phyloP scores from a whole-genome alignment of 1,140 invertebrate species.

The Aphidius ervi region DNA sequence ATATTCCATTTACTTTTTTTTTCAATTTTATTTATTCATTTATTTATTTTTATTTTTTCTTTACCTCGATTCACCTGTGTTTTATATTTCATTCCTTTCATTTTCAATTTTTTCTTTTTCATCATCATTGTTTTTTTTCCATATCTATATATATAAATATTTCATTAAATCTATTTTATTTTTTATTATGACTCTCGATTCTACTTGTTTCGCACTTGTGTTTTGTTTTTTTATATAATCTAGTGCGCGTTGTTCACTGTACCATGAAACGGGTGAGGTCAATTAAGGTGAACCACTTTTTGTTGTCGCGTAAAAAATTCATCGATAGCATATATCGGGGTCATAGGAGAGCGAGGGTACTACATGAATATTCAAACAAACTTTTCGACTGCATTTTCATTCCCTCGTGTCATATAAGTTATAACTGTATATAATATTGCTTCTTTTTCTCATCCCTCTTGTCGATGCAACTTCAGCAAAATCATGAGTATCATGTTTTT shows the following conservation, averaged over 20 bases:
- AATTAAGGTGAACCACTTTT: constrained; percentile 24
- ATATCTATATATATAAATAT: neutral
- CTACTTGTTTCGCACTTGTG: neutral
- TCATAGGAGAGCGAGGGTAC: neutral
- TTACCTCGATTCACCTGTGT: neutral
- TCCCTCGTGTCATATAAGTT: neutral
- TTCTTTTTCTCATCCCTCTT: no score
- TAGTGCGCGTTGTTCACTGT: neutral
- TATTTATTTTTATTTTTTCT: constrained; percentile 4
- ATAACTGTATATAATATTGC: no score
- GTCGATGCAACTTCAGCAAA: no score
- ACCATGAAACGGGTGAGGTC: neutral
- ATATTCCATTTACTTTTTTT: constrained; percentile 10
- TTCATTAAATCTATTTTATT: neutral
- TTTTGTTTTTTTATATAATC: neutral
- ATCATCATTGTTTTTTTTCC: no score
- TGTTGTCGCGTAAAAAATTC: constrained; percentile 22
- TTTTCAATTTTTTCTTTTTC: neutral
- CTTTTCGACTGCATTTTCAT: constrained; percentile 19
- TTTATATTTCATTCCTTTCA: neutral
- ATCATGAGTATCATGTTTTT: no score
- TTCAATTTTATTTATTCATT: neutral
- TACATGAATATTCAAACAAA: constrained; percentile 20
- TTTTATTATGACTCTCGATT: neutral
- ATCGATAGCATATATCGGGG: constrained; percentile 22